Evolutionary conservation across 2,888 invertebrate genomes (phyloP).

Genomic region (Sussaba pulchella): DNA sequence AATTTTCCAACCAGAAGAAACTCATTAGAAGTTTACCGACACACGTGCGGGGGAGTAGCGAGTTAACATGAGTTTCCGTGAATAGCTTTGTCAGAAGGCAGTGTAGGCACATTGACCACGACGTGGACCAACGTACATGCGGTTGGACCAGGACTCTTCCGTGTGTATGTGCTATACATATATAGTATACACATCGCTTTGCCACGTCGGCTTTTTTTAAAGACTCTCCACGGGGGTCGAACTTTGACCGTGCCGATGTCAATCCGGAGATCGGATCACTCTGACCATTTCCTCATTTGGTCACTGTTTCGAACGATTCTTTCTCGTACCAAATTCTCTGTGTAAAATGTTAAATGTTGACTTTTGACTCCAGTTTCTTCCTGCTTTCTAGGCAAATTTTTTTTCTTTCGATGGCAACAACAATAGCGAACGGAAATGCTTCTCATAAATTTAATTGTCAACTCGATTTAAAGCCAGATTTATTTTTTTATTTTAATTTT

Average conservation of each 20-base stretch:
- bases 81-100: constrained; percentile 73
- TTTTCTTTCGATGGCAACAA: constrained; percentile 4
- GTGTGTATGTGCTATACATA: not conserved
- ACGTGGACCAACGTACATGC: constrained; percentile 68
- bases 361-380: not conserved
- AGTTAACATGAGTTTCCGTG: constrained; percentile 72
- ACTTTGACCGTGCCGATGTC: constrained; percentile 80
- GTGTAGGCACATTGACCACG: constrained; percentile 47
- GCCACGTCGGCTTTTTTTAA: constrained; percentile 76
- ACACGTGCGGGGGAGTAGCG: constrained; percentile 41
- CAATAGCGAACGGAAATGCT: constrained; percentile 1
- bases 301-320: constrained; percentile 52
- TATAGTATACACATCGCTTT: constrained; percentile 48
- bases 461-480: not conserved
- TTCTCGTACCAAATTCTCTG: constrained; percentile 22
- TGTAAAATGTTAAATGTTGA: constrained; percentile 14
- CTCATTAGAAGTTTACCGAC: constrained; percentile 66
- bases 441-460: constrained; percentile 16
- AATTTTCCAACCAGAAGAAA: constrained; percentile 44
- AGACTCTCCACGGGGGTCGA: constrained; percentile 76
- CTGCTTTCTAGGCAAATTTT: not conserved
- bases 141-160: constrained; percentile 55
- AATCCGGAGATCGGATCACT: constrained; percentile 69
- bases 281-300: constrained; percentile 40
- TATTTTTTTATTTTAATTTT: not conserved